Conservation (phyloP, 2,888 invertebrate species). For the Lasius fuliginosus region DNA sequence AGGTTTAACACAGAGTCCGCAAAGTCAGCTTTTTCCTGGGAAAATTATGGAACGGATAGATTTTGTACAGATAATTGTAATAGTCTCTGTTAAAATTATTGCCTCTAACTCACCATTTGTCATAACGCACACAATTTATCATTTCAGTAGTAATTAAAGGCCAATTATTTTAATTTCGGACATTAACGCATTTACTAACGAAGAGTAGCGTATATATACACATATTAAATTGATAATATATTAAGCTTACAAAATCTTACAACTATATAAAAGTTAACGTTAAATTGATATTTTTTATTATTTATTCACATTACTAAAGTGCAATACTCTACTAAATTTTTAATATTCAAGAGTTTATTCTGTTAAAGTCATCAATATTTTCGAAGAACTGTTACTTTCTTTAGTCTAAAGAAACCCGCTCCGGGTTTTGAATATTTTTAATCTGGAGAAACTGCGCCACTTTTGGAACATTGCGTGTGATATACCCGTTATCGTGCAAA, state of each 20-base stretch:
- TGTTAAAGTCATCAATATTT: slow-evolving; percentile 13
- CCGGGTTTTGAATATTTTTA: slow-evolving; percentile 16
- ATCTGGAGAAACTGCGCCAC: slow-evolving; percentile 13
- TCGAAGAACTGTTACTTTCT: background rate
- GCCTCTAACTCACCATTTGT: slow-evolving; percentile 11
- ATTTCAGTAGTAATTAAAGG: slow-evolving; percentile 40
- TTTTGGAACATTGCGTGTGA: slow-evolving; percentile 31
- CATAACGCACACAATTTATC: background rate
- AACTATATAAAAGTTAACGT: background rate
- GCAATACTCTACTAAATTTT: background rate
- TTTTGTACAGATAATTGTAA: slow-evolving; percentile 25
- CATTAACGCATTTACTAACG: background rate
- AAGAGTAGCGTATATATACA: background rate
- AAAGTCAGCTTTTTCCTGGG: slow-evolving; percentile 1
- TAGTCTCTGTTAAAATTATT: slow-evolving; percentile 22
- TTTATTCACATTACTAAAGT: background rate
- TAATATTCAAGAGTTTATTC: background rate
- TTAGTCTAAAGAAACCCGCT: too few species aligned
- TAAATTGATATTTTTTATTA: background rate
- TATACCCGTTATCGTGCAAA: slow-evolving; percentile 21
- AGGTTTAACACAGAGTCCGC: slow-evolving; percentile 39
- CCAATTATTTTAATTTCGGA: slow-evolving; percentile 5
- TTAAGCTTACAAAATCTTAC: background rate
- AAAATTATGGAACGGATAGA: slow-evolving; percentile 5
- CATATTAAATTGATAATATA: background rate